A percentile compares a stretch with the other conserved stretches of the same genome.
phyloP scores from a whole-genome alignment of 2,113 vertebrate species.

The Oryzias celebensis region DNA sequence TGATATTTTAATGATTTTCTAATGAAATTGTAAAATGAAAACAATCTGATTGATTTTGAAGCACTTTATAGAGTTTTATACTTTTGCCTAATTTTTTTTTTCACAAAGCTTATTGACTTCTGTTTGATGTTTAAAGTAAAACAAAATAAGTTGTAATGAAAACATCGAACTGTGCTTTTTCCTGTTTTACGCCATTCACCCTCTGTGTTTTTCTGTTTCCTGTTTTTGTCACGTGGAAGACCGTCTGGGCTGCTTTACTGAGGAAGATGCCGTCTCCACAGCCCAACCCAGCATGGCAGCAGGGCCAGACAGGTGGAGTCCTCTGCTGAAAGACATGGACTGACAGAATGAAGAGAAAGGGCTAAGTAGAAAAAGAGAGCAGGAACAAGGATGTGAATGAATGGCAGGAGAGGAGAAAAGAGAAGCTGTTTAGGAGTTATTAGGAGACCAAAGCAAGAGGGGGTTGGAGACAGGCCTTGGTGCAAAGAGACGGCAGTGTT shows the following conservation, averaged over 20 bases:
- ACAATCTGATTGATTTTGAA: too few species aligned
- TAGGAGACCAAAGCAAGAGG: constrained; percentile 32
- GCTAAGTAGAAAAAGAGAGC: constrained; percentile 15
- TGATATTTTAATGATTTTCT: too few species aligned
- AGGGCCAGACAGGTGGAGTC: constrained; percentile 1
- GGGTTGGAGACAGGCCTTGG: neutral
- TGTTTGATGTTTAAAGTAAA: too few species aligned
- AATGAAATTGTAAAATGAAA: too few species aligned
- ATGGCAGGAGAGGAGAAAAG: constrained; percentile 15
- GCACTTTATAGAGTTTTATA: too few species aligned
- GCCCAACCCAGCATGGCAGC: constrained; percentile 28
- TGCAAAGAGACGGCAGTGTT: constrained; percentile 10
- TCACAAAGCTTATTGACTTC: too few species aligned
- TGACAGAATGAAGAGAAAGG: constrained; percentile 28
- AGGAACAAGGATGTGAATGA: constrained; percentile 28
- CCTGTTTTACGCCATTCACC: too few species aligned
- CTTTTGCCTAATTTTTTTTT: too few species aligned
- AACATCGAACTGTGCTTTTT: too few species aligned
- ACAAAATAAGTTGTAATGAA: too few species aligned
- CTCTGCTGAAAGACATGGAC: constrained; percentile 3
- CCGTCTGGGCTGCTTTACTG: constrained; percentile 22
- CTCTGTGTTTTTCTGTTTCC: neutral
- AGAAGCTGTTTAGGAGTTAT: constrained; percentile 7
- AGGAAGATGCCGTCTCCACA: constrained; percentile 12
- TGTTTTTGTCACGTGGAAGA: neutral